Conservation (phyloP, 2,888 invertebrate genomes). For the Sinodicranocentrus sp. region DNA sequence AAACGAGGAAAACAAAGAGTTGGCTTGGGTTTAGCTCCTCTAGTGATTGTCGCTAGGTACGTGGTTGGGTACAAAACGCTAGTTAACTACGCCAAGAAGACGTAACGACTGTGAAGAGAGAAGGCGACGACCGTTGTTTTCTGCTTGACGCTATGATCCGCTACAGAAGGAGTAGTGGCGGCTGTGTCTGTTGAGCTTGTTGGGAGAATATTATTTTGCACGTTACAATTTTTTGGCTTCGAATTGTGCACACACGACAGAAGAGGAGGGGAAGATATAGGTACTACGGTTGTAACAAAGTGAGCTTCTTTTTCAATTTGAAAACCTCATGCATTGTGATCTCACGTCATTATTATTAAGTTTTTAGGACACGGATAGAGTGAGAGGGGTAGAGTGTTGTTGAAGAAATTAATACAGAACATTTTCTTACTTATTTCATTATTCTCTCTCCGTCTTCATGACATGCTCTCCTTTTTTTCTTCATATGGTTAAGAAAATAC, state of each 20-base stretch:
- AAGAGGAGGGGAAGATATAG: too few species aligned
- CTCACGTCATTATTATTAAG: conserved; percentile 43
- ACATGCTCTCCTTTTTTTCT: conserved; percentile 54
- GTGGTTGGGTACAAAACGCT: neutral
- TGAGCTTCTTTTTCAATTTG: conserved; percentile 32
- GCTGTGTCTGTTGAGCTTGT: neutral
- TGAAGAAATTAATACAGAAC: conserved; percentile 40
- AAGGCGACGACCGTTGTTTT: conserved; percentile 53
- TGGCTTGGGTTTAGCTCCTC: conserved; percentile 1
- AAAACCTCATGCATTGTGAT: conserved; percentile 45
- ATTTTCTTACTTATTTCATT: conserved; percentile 17
- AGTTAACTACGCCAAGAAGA: neutral
- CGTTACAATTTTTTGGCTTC: conserved; percentile 19
- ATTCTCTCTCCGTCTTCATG: neutral
- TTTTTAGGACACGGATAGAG: conserved; percentile 47
- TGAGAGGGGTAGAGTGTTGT: neutral
- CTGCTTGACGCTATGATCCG: conserved; percentile 18
- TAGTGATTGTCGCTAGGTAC: neutral
- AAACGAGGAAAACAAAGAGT: conserved; percentile 38
- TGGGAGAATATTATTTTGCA: too few species aligned
- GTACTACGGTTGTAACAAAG: neutral
- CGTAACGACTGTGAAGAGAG: conserved; percentile 36
- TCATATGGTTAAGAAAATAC: too few species aligned
- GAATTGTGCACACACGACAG: neutral
- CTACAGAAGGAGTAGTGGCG: neutral